Base-by-base conservation (phyloP, 2,113 vertebrate genomes). In the Heterotis niloticus region DNA sequence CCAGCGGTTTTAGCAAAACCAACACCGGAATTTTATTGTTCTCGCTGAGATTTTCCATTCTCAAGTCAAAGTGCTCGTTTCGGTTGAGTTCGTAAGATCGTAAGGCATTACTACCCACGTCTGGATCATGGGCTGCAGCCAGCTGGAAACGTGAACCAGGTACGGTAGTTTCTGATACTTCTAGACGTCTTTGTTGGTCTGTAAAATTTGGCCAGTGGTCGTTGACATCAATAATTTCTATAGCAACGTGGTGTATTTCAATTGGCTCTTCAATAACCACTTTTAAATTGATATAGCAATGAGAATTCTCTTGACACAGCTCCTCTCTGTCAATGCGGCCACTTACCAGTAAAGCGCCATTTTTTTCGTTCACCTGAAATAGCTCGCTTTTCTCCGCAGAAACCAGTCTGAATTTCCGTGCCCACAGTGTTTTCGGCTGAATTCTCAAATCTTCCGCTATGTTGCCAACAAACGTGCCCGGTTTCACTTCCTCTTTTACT, bases 381-480 rank as follows among this genome's bases (percentile, higher is more conserved):
- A 86, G 77, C 1, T 75, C 72, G 0, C 88, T 81, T 0, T 81
- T 77, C 0, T 57, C 75, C 20, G 78, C 79, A 18, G 88, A 88
- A 16, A 90, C 88, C 18, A 92, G 82, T 0, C 91, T 81, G 67
- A 86, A 88, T 12, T 86, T 82, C 24, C 92, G 82, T 0, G 86
- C 79, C 28, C 34, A 82, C 24, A 91, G 52, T 0, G 80, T 81
- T 23, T 28, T 74, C 29, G 84, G 72, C 26, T 91, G 89, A 14
- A 91, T 23, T 18, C 90, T 89, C 17, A 92, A 71, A 82, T 92
- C 91, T 10, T 88, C 91, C 5, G 89, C 90, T 3, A 92, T 60
- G 23, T 92, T 91, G 76, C 90, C 91, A n/a, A 92, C 88, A 17
- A 84, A 62, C 51, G 86, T 78, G 12, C 88, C 89, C 29, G 86